Evolutionary conservation across 2,113 vertebrate species (phyloP).

Genomic region (Erythrolamprus reginae): DNA sequence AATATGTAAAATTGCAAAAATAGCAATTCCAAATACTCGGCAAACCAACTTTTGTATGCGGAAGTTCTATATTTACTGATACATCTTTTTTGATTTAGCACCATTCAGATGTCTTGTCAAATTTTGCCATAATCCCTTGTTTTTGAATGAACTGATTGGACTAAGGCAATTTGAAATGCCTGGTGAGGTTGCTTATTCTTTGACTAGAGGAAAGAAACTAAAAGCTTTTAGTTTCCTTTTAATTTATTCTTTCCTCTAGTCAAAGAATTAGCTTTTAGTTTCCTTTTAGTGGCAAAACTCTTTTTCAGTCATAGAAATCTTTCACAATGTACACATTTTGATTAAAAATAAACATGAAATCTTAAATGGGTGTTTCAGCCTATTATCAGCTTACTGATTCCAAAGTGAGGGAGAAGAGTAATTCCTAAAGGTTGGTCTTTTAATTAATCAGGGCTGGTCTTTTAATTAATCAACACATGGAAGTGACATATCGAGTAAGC

Average conservation of each 20-base stretch:
- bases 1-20: not conserved
- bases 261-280: not conserved
- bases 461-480: conserved; percentile 51
- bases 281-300: not conserved
- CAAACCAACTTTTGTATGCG: not conserved
- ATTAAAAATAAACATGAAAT: conserved; percentile 21
- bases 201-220: no score
- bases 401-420: conserved; percentile 58
- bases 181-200: not conserved
- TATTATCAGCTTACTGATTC: conserved; percentile 56
- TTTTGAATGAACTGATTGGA: not conserved
- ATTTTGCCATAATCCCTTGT: not conserved
- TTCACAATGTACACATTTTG: not conserved
- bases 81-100: not conserved
- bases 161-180: not conserved
- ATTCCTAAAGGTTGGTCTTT: conserved; percentile 45
- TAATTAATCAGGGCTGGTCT: conserved; percentile 57
- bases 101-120: not conserved
- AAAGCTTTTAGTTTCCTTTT: not conserved
- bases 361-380: conserved; percentile 44
- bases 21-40: not conserved
- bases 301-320: not conserved
- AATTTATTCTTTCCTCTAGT: no score
- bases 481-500: conserved; percentile 39
- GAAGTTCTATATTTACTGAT: not conserved